These are phyloP conservation scores for Pediacus dermestoides DNA, from an alignment of 2,888 invertebrate species.

Conservation along the genomic window DNA sequence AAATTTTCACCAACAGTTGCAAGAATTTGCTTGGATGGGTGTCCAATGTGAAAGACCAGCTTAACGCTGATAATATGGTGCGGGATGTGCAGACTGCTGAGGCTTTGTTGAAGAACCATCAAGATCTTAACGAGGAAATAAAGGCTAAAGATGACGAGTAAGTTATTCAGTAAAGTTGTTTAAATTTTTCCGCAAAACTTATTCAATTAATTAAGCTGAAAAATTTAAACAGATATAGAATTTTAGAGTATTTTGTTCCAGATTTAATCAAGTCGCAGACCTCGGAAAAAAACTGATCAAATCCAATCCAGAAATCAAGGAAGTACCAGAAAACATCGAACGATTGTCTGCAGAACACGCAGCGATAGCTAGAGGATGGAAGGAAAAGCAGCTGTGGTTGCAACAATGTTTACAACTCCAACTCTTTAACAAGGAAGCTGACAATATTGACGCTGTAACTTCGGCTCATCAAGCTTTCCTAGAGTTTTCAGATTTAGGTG, in stretches of 20 bases:
- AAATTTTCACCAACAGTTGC: constrained; percentile 85
- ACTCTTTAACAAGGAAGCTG: constrained; percentile 92
- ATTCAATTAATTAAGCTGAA: no score
- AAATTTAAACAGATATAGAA: no score
- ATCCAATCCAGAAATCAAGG: constrained; percentile 69
- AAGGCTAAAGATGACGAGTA: constrained; percentile 85
- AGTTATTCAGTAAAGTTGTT: no score
- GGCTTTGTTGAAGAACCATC: constrained; percentile 81
- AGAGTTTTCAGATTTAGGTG: constrained; percentile 83
- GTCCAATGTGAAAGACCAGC: constrained; percentile 70
- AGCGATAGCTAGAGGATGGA: constrained; percentile 76
- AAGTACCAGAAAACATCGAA: constrained; percentile 73
- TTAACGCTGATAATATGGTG: constrained; percentile 73
- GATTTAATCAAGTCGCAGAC: constrained; percentile 76
- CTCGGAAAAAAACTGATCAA: constrained; percentile 72
- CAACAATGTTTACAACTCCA: constrained; percentile 86
- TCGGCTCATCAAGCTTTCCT: constrained; percentile 92
- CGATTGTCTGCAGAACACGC: constrained; percentile 71
- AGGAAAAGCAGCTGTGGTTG: constrained; percentile 79
- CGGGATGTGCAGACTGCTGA: constrained; percentile 93
- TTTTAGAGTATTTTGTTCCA: constrained; percentile 35
- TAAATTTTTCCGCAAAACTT: no score
- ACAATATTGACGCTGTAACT: constrained; percentile 93
- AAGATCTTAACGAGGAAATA: constrained; percentile 87
- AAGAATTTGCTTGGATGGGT: constrained; percentile 81